Evolutionary conservation across 2,113 vertebrate species (phyloP), one percentile per base, ranked within the genome.

Genomic region (Pholis gunnellus): DNA sequence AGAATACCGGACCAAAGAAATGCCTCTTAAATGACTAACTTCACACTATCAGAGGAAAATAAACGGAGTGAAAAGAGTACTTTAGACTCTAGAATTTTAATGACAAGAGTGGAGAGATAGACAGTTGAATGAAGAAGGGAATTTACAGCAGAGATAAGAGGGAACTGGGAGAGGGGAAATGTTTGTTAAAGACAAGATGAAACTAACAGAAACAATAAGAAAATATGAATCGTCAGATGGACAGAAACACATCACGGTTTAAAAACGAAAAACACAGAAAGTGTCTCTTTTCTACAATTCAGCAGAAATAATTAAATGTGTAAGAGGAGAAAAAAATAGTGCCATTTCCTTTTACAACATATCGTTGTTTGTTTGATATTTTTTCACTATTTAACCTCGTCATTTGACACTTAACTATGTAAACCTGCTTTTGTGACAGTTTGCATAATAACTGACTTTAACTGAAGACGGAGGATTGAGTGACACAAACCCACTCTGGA

Each of bases 1-100:
- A 74, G 36, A 68, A 52, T 60, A 34, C 31, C 27, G 20, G 50
- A 59, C 13, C 25, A 60, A 11, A 57, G 20, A 10, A 13, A 18
- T 1, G 9, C n/a, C 13, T 34, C 40, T 48, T 8, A 59, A 59
- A 83, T 72, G 9, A 52, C 22, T 73, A 61, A 68, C 61, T 38
- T 36, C 48, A 54, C 25, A 18, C 17, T 6, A 6, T 34, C n/a
- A n/a, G 40, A 25, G 13, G 36, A 25, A 74, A 69, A 22, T 8
- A 11, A 56, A 71, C 5, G 15, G 1, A 25, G 14, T 9, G 2
- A 34, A 75, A 42, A 11, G 11, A 40, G 36, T 0, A n/a, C 69
- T 80, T 80, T 72, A 29, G 22, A 66, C 78, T 56, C 14, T 18
- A 42, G 59, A 44, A 44, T 70, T 9, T 54, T 66, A 29, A 64